Evolutionary conservation across 1,140 invertebrate genomes (phyloP).

Genomic region (Apocrypta bakeri): DNA sequence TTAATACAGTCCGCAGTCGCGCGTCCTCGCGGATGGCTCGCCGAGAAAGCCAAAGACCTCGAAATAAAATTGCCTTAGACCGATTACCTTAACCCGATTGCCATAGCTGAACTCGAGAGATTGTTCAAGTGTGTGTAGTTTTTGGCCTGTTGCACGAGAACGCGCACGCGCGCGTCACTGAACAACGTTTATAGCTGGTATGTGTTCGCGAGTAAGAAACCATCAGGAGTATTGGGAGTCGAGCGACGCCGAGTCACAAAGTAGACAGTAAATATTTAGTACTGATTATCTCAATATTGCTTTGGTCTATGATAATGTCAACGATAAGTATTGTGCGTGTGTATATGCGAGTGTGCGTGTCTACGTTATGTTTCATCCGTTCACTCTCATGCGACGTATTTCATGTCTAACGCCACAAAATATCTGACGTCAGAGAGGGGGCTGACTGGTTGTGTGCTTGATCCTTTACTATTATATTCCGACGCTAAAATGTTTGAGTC

Average conservation of each 20-base stretch:
- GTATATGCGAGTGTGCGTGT: background rate
- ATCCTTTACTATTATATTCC: background rate
- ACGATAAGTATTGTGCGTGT: background rate
- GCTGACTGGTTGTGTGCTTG: too few relatives aligned
- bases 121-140: too few relatives aligned
- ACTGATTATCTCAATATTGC: background rate
- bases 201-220: slow-evolving; percentile 14
- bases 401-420: too few relatives aligned
- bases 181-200: too few relatives aligned
- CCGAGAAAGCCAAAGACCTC: background rate
- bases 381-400: too few relatives aligned
- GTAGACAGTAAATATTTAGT: slow-evolving; percentile 8
- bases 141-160: too few relatives aligned
- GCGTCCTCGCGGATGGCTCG: too few relatives aligned
- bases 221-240: slow-evolving; percentile 14
- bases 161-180: too few relatives aligned
- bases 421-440: background rate
- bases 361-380: background rate
- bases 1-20: background rate
- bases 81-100: too few relatives aligned
- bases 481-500: background rate
- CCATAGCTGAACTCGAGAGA: too few relatives aligned
- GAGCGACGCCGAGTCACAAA: background rate
- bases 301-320: too few relatives aligned
- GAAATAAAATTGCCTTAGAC: background rate